A percentile compares a stretch with the other conserved stretches of the same genome.
phyloP scores from a whole-genome alignment of 1,140 invertebrate genomes.

The Drosophila littoralis region DNA sequence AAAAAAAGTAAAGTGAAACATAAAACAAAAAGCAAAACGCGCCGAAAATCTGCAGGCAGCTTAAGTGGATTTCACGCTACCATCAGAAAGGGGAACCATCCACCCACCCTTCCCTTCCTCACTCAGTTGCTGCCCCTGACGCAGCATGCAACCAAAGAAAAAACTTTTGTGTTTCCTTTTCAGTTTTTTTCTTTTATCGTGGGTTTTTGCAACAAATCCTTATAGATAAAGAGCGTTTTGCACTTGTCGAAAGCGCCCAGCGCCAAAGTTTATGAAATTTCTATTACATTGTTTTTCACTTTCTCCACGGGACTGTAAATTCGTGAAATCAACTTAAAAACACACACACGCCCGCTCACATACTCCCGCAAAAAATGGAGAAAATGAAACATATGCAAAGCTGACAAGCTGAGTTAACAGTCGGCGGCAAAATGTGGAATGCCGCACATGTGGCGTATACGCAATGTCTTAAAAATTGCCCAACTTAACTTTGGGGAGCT shows the following conservation, averaged over 20 bases:
- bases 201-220: conserved; percentile 49
- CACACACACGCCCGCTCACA: not conserved
- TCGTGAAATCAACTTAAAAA: conserved; percentile 47
- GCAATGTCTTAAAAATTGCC: conserved; percentile 41
- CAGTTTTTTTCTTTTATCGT: not conserved
- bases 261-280: conserved; percentile 62
- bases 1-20: conserved; percentile 21
- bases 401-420: conserved; percentile 41
- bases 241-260: conserved; percentile 53
- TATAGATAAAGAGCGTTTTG: conserved; percentile 62
- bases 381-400: conserved; percentile 44
- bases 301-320: conserved; percentile 46
- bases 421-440: not conserved
- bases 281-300: conserved; percentile 70
- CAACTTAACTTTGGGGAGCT: conserved; percentile 40
- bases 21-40: conserved; percentile 55
- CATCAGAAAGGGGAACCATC: conserved; percentile 26
- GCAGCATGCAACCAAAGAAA: conserved; percentile 45
- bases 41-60: conserved; percentile 61
- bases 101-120: not conserved
- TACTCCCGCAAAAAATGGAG: not conserved
- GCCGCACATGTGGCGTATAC: conserved; percentile 38
- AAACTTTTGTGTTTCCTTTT: conserved; percentile 36
- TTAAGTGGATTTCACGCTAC: conserved; percentile 65
- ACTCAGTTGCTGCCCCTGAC: not conserved